Conservation (phyloP, 2,797 vertebrate species). For the Telmatherina bonti region DNA sequence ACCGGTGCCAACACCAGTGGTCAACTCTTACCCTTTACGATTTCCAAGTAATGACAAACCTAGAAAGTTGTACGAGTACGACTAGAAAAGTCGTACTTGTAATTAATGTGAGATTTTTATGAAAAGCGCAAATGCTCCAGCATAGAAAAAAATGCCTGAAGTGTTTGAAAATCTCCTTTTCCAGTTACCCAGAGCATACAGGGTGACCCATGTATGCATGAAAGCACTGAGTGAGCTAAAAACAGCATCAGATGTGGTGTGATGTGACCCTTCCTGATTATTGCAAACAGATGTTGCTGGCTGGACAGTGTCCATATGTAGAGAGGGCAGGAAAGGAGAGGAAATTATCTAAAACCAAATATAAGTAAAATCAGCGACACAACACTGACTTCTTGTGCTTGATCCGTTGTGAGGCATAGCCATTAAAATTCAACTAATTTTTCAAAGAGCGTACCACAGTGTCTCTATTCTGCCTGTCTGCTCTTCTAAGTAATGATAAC, state of each 20-base stretch:
- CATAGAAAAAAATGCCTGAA: constrained; percentile 16
- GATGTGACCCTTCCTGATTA: constrained; percentile 64
- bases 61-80: too few relatives aligned
- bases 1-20: background rate
- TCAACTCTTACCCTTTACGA: background rate
- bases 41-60: constrained; percentile 7
- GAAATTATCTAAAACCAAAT: constrained; percentile 15
- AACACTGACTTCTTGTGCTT: background rate
- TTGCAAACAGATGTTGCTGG: constrained; percentile 69
- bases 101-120: background rate
- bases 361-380: background rate
- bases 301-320: constrained; percentile 55
- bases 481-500: constrained; percentile 61
- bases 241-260: constrained; percentile 56
- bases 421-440: constrained; percentile 2
- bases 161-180: constrained; percentile 25
- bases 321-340: background rate
- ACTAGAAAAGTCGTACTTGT: background rate
- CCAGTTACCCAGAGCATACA: constrained; percentile 30
- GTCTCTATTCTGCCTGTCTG: constrained; percentile 26
- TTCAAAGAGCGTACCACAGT: constrained; percentile 13
- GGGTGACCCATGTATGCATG: constrained; percentile 47
- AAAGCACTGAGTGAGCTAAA: constrained; percentile 67
- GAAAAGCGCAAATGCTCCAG: constrained; percentile 10
- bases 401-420: constrained; percentile 17